Evolutionary conservation across 2,113 vertebrate genomes (phyloP).

Genomic region (Romanogobio albipinnatus): DNA sequence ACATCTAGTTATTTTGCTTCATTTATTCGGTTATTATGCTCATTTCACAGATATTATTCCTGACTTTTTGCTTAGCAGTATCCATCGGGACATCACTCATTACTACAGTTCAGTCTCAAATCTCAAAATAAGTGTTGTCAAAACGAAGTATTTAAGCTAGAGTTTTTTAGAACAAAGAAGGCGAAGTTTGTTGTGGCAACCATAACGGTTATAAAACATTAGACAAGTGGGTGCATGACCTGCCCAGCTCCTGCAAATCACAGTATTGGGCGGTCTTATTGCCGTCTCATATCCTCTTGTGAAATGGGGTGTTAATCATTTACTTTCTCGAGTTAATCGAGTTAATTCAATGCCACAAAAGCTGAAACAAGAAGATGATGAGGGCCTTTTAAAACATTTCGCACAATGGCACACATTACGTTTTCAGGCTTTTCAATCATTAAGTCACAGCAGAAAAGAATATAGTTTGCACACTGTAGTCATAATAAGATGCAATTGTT

Average conservation of each 20-base stretch:
- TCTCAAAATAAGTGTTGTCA: not conserved
- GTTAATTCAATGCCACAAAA: slow-evolving; percentile 2
- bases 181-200: not conserved
- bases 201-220: not conserved
- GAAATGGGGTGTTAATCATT: slow-evolving; percentile 42
- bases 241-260: not conserved
- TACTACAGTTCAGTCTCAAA: not conserved
- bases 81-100: not conserved
- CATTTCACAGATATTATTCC: not conserved
- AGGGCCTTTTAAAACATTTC: not conserved
- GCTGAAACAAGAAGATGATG: not conserved
- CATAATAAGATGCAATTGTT: not conserved
- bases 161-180: not conserved
- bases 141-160: not conserved
- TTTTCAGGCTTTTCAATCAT: not conserved
- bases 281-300: slow-evolving; percentile 22
- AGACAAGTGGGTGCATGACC: not conserved
- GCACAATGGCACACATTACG: not conserved
- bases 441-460: not conserved
- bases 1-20: not conserved
- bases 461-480: not conserved
- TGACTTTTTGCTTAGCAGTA: not conserved
- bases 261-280: not conserved
- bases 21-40: not conserved
- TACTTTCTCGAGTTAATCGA: not conserved